Conservation (phyloP, 2,888 invertebrate genomes). For the Acanthosepion esculentum region DNA sequence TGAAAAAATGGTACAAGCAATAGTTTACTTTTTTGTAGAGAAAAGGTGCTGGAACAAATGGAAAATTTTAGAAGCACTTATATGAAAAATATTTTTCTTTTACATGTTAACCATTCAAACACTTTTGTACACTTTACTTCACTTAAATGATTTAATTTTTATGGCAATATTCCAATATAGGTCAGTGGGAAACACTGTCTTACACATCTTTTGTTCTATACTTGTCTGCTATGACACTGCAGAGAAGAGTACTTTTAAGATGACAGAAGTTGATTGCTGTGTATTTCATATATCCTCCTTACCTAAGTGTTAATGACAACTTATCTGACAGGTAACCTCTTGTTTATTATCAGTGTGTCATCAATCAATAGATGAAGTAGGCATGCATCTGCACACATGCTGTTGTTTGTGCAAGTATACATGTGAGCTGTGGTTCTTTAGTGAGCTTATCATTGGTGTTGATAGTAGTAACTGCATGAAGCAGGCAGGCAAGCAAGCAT, state of each 20-base stretch:
- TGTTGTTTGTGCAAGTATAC: neutral
- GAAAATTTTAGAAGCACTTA: too few relatives aligned
- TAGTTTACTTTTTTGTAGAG: too few relatives aligned
- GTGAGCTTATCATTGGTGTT: neutral
- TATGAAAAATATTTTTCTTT: too few relatives aligned
- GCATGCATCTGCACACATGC: neutral
- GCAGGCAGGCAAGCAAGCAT: neutral
- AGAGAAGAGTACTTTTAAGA: neutral
- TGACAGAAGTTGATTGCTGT: neutral
- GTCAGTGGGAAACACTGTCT: neutral
- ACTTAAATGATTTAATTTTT: too few relatives aligned
- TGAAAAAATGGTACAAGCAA: too few relatives aligned
- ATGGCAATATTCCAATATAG: neutral
- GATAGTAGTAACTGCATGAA: neutral
- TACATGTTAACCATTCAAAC: too few relatives aligned
- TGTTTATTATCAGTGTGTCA: neutral
- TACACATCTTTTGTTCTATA: neutral
- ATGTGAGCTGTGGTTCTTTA: neutral
- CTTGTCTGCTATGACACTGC: constrained; percentile 2
- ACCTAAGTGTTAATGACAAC: constrained; percentile 15
- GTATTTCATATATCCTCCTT: neutral
- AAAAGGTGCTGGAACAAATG: too few relatives aligned
- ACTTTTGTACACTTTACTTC: too few relatives aligned
- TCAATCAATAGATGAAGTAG: neutral
- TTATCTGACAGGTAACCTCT: neutral